These are phyloP conservation scores for Agrilus planipennis DNA, from an alignment of 1,140 invertebrate species.

Conservation along the genomic window DNA sequence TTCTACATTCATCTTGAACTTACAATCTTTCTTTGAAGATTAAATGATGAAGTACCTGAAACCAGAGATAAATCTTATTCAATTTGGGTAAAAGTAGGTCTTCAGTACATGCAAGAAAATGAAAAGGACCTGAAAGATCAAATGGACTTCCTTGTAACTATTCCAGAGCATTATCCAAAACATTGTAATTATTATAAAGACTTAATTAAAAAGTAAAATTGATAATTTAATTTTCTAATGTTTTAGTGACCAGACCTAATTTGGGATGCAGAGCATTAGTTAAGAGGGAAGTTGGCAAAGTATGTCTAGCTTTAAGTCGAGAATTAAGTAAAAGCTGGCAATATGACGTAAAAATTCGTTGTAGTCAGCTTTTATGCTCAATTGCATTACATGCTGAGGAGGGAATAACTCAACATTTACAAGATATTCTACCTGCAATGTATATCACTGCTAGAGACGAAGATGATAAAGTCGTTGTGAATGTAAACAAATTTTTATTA, in stretches of 20 bases:
- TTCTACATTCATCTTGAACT: not conserved
- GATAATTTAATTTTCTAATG: slow-evolving; percentile 1
- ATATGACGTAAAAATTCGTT: slow-evolving; percentile 52
- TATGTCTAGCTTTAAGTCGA: slow-evolving; percentile 48
- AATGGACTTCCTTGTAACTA: slow-evolving; percentile 49
- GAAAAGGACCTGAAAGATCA: slow-evolving; percentile 62
- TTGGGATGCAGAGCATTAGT: slow-evolving; percentile 63
- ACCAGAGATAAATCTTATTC: slow-evolving; percentile 43
- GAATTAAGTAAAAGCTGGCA: slow-evolving; percentile 62
- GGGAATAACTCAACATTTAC: slow-evolving; percentile 52
- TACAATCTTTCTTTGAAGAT: slow-evolving; percentile 27
- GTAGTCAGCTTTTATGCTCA: slow-evolving; percentile 57
- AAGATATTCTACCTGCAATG: slow-evolving; percentile 45
- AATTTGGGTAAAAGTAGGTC: slow-evolving; percentile 56
- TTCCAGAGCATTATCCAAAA: slow-evolving; percentile 50
- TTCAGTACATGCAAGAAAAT: slow-evolving; percentile 62
- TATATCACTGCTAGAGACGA: slow-evolving; percentile 47
- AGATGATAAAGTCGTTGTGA: slow-evolving; percentile 43
- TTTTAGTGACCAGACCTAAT: slow-evolving; percentile 50
- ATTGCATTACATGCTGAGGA: slow-evolving; percentile 57
- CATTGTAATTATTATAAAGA: slow-evolving; percentile 34
- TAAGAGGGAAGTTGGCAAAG: slow-evolving; percentile 52
- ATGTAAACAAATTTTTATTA: slow-evolving; percentile 35
- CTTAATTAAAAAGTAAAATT: slow-evolving; percentile 1
- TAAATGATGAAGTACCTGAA: slow-evolving; percentile 57